Conservation (phyloP, 2,888 invertebrate species). For the Furcula furcula region DNA sequence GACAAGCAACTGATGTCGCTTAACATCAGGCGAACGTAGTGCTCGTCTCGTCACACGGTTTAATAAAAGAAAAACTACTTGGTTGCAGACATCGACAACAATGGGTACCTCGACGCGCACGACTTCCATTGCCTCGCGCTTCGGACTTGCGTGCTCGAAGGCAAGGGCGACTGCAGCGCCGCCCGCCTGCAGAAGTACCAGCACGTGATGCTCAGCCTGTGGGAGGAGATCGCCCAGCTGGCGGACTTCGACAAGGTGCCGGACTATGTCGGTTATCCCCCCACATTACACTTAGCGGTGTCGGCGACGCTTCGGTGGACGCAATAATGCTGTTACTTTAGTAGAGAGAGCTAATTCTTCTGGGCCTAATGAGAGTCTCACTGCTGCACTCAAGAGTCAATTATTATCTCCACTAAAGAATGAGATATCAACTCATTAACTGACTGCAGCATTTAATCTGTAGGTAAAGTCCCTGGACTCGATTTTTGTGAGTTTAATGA, state of each 20-base stretch:
- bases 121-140: conserved; percentile 93
- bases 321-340: conserved; percentile 35
- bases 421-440: no score
- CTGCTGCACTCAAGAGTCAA: no score
- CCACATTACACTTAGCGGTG: conserved; percentile 40
- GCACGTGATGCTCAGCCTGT: conserved; percentile 90
- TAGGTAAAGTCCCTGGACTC: no score
- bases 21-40: no score
- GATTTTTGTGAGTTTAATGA: no score
- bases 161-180: conserved; percentile 90
- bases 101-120: conserved; percentile 90
- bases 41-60: no score
- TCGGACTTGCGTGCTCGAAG: conserved; percentile 90
- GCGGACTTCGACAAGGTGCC: conserved; percentile 93
- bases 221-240: conserved; percentile 92
- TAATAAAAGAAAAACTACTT: no score
- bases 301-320: conserved; percentile 41
- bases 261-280: conserved; percentile 77
- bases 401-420: no score
- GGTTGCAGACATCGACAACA: conserved; percentile 90
- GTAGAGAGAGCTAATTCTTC: conserved; percentile 16
- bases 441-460: no score
- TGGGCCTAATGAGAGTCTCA: conserved; percentile 5
- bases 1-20: no score
- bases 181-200: conserved; percentile 88